Evolutionary conservation across 2,888 invertebrate genomes (phyloP).

Genomic region (Cryptocephalus moraei): DNA sequence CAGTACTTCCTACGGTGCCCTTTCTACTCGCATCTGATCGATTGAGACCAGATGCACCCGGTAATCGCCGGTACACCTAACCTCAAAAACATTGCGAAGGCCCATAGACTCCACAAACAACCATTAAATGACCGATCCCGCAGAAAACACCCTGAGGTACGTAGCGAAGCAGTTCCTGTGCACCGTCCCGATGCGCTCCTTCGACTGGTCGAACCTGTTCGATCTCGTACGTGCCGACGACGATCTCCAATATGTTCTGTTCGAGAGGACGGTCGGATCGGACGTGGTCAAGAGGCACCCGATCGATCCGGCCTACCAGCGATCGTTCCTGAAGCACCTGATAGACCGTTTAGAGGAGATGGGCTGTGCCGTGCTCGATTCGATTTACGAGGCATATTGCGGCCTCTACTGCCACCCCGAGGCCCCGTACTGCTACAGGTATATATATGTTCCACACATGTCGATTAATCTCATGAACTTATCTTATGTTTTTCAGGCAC

Average conservation of each 20-base stretch:
- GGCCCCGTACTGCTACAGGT: constrained; percentile 38
- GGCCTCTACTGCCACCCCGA: constrained; percentile 39
- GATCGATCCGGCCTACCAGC: constrained; percentile 50
- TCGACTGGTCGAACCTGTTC: constrained; percentile 14
- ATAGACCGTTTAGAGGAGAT: constrained; percentile 47
- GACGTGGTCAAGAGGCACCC: constrained; percentile 48
- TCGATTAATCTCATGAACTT: too few species aligned
- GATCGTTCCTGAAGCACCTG: constrained; percentile 54
- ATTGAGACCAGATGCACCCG: too few species aligned
- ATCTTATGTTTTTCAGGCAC: constrained; percentile 52
- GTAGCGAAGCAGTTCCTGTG: constrained; percentile 28
- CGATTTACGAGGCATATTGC: constrained; percentile 52
- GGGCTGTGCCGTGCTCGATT: constrained; percentile 51
- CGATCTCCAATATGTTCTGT: constrained; percentile 48
- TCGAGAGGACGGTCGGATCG: constrained; percentile 48
- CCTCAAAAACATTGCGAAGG: too few species aligned
- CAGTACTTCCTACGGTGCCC: too few species aligned
- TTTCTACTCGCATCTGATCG: too few species aligned
- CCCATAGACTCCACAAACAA: too few species aligned
- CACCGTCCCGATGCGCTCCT: constrained; percentile 19
- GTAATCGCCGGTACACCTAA: too few species aligned
- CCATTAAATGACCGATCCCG: too few species aligned
- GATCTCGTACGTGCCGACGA: constrained; percentile 7
- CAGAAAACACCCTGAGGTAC: background rate
- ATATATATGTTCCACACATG: too few species aligned